Base-by-base conservation (phyloP, 2,888 invertebrate species). In the Vanessa cardui region DNA sequence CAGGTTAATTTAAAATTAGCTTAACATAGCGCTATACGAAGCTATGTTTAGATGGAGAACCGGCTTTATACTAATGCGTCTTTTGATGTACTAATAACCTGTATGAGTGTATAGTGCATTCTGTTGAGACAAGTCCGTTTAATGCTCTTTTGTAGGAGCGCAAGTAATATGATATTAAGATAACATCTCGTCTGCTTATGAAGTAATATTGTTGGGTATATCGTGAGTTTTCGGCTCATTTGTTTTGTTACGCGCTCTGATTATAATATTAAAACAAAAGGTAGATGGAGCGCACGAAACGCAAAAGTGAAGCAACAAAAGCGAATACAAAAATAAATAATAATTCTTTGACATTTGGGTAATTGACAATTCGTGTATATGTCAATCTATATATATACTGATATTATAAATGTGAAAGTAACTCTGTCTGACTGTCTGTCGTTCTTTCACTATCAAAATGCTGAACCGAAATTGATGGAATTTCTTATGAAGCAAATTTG, bases 61-160 rank as follows among this genome's bases (percentile, higher is more conserved):
- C 8, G 3, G n/a, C 66, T 21, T 5, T 15, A 16, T 62, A 44
- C 70, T 70, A 70, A 70, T 70, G 70, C 67, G 61, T 59, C 68
- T 67, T 70, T 62, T 66, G 70, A 70, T 58, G 70, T 67, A 64
- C 70, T 70, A 70, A 70, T 70, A 70, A 70, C 67, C 70, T 67
- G 70, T 66, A 12, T 12, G 39, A 39, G 39, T 12, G 33, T 33
- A 31, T 52, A 66, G 65, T 66, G 65, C 65, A 61, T 66, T 66
- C 61, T 39, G 60, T 65, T 65, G 60, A 66, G 54, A 56, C 56
- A 39, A 39, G 56, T 56, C 56, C 26, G 52, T 52, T 66, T 66
- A 61, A 61, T 56, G 59, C 44, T 45, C 66, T 60, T 66, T 66
- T 66, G 66, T 61, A 26, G 16, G 46, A 15, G 44, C 56, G 12